phyloP scores from a whole-genome alignment of 2,113 vertebrate species.

The Albula goreensis region DNA sequence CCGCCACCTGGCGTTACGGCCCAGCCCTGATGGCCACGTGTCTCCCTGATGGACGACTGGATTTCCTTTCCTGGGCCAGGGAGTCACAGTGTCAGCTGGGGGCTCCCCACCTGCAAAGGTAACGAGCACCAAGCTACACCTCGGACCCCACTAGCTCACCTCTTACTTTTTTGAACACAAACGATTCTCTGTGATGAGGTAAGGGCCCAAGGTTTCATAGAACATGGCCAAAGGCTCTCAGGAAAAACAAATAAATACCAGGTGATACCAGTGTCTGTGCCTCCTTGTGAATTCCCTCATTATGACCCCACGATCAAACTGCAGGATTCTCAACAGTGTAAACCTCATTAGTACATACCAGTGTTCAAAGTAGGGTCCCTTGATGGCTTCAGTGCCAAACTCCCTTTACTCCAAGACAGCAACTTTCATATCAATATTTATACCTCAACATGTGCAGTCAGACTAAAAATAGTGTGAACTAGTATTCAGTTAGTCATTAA shows the following conservation, averaged over 20 bases:
- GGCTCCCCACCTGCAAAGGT: neutral
- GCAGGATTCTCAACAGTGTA: neutral
- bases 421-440: neutral
- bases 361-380: too few relatives aligned
- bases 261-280: neutral
- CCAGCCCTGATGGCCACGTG: neutral
- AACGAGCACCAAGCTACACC: neutral
- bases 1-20: neutral
- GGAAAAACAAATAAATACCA: neutral
- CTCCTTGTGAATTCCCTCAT: neutral
- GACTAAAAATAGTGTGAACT: neutral
- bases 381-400: neutral
- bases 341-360: neutral
- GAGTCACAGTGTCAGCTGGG: neutral
- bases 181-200: neutral
- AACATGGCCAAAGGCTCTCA: neutral
- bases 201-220: neutral
- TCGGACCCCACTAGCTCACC: neutral
- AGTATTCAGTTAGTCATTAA: neutral
- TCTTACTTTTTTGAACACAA: neutral
- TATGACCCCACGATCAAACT: neutral
- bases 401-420: neutral
- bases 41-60: neutral
- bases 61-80: conserved; percentile 15
- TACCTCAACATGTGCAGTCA: neutral